Percentiles rank a stretch among this genome's conserved stretches.
phyloP scores from a whole-genome alignment of 2,888 invertebrate genomes.

The Chrysina gloriosa region DNA sequence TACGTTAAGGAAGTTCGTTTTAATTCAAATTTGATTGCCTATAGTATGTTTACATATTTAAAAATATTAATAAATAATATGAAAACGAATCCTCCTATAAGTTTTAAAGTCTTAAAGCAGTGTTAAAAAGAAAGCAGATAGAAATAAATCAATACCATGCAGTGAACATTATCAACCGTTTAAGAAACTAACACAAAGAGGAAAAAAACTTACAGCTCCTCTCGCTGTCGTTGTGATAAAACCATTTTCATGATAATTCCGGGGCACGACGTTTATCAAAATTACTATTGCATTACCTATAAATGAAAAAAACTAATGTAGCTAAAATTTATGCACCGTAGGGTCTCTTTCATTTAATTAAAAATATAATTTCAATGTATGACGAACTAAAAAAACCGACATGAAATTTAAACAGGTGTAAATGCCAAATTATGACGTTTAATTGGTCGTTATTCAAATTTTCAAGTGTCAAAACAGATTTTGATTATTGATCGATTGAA shows the following conservation, averaged over 20 bases:
- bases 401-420: constrained; percentile 29
- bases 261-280: constrained; percentile 57
- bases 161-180: constrained; percentile 18
- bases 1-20: too few relatives aligned
- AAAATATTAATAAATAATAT: too few relatives aligned
- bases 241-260: constrained; percentile 94
- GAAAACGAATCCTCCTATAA: too few relatives aligned
- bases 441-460: not conserved
- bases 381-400: not conserved
- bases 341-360: too few relatives aligned
- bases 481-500: too few relatives aligned
- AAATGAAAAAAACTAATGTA: constrained; percentile 46
- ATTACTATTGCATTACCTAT: constrained; percentile 62
- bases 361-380: too few relatives aligned
- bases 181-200: constrained; percentile 6
- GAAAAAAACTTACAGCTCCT: constrained; percentile 92
- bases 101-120: too few relatives aligned
- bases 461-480: too few relatives aligned
- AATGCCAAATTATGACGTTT: constrained; percentile 34
- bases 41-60: too few relatives aligned
- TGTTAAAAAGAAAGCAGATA: too few relatives aligned
- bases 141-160: not conserved
- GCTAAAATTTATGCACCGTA: not conserved
- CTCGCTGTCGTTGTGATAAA: constrained; percentile 99
- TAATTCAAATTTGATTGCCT: too few relatives aligned